Evolutionary conservation across 2,113 vertebrate species (phyloP).

Genomic region (Scolopax mira): DNA sequence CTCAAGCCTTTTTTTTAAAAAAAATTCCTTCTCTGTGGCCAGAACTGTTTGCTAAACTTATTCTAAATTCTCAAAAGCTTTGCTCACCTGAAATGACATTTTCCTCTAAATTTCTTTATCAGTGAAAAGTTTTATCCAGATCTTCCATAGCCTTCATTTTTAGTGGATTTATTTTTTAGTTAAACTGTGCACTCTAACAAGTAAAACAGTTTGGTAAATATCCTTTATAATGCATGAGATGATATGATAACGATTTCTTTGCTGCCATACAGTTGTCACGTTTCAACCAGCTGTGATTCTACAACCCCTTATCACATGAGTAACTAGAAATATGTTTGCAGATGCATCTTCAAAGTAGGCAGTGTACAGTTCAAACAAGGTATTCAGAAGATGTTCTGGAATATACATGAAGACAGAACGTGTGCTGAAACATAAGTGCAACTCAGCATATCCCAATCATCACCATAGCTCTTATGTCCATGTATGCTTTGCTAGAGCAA

Average conservation of each 20-base stretch:
- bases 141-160: not conserved
- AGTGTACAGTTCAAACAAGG: not conserved
- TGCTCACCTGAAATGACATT: not conserved
- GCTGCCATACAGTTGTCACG: not conserved
- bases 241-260: not conserved
- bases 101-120: not conserved
- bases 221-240: not conserved
- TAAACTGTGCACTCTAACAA: not conserved
- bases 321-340: not conserved
- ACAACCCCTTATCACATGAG: not conserved
- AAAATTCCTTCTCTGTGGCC: not conserved
- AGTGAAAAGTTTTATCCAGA: not conserved
- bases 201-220: not conserved
- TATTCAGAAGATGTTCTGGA: not conserved
- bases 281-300: not conserved
- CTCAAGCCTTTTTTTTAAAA: not conserved
- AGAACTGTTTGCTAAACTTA: not conserved
- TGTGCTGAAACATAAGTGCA: not conserved
- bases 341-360: not conserved
- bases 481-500: not conserved
- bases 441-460: too few relatives aligned
- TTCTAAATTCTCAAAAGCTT: not conserved
- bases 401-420: not conserved
- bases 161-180: not conserved
- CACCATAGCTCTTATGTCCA: not conserved